These are phyloP conservation scores for Glareola pratincola DNA, from an alignment of 2,113 vertebrate species.

Conservation along the genomic window DNA sequence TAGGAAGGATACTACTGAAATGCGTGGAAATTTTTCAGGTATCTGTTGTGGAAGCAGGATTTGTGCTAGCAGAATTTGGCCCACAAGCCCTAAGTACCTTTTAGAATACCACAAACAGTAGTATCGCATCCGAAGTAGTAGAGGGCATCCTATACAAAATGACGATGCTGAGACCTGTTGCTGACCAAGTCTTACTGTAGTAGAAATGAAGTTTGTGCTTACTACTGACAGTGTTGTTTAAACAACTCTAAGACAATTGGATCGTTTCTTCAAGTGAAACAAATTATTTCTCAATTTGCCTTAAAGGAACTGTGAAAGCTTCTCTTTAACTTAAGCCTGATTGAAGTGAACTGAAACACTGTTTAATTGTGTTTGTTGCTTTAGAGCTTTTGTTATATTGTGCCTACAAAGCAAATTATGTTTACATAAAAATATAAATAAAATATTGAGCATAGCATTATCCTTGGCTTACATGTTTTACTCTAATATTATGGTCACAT, in stretches of 20 bases:
- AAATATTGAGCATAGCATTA: constrained; percentile 86
- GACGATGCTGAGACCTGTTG: neutral
- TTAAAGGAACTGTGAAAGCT: constrained; percentile 77
- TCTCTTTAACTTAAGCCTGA: constrained; percentile 74
- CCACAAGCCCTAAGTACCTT: neutral
- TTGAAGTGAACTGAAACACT: constrained; percentile 73
- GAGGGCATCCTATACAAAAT: neutral
- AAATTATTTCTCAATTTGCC: constrained; percentile 75
- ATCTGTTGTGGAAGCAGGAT: neutral
- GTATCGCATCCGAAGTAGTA: neutral
- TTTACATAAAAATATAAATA: constrained; percentile 92
- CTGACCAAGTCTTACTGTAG: neutral
- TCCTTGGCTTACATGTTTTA: neutral
- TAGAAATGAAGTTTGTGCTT: constrained; percentile 33
- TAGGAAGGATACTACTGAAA: neutral
- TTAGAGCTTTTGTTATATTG: constrained; percentile 88
- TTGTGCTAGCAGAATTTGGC: constrained; percentile 36
- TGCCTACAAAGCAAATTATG: constrained; percentile 86
- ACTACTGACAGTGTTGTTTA: constrained; percentile 5
- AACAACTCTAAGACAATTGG: constrained; percentile 32
- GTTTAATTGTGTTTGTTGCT: constrained; percentile 84
- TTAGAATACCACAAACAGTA: neutral
- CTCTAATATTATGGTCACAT: neutral
- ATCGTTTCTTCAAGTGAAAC: constrained; percentile 56
- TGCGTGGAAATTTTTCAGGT: neutral